Evolutionary conservation across 2,888 invertebrate species (phyloP).

Genomic region (Pimpla rufipes): DNA sequence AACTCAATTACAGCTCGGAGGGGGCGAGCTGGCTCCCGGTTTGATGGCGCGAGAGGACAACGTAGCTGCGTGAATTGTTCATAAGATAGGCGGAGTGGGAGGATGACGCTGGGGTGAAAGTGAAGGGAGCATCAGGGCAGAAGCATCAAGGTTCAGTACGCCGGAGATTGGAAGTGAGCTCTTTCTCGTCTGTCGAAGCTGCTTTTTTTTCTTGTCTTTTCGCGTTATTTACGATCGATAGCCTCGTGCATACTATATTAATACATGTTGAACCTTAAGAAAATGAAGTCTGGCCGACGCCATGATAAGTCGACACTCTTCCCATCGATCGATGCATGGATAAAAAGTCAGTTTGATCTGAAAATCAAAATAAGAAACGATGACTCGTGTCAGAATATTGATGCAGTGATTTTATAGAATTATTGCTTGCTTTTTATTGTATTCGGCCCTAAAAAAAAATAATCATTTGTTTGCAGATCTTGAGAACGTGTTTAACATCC

Average conservation of each 20-base stretch:
- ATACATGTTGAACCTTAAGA: constrained; percentile 4
- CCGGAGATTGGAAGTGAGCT: constrained; percentile 48
- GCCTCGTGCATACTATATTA: constrained; percentile 24
- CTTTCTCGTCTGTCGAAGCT: constrained; percentile 24
- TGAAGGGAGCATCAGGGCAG: constrained; percentile 38
- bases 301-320: background rate
- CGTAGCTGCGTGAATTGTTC: constrained; percentile 71
- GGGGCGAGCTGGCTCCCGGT: constrained; percentile 54
- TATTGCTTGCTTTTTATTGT: background rate
- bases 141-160: constrained; percentile 26
- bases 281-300: background rate
- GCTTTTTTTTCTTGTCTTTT: constrained; percentile 22
- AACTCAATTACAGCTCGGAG: constrained; percentile 72
- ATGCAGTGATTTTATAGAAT: background rate
- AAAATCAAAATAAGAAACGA: background rate
- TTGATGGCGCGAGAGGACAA: constrained; percentile 67
- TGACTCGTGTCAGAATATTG: background rate
- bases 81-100: constrained; percentile 65
- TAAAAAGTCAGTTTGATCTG: background rate
- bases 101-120: constrained; percentile 54
- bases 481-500: too few species aligned
- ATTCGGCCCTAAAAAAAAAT: background rate
- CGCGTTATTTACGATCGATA: constrained; percentile 40
- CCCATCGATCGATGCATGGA: background rate
- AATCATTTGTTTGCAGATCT: too few species aligned